These are phyloP conservation scores for Neodiprion lecontei DNA, from an alignment of 1,140 invertebrate species.

Conservation along the genomic window DNA sequence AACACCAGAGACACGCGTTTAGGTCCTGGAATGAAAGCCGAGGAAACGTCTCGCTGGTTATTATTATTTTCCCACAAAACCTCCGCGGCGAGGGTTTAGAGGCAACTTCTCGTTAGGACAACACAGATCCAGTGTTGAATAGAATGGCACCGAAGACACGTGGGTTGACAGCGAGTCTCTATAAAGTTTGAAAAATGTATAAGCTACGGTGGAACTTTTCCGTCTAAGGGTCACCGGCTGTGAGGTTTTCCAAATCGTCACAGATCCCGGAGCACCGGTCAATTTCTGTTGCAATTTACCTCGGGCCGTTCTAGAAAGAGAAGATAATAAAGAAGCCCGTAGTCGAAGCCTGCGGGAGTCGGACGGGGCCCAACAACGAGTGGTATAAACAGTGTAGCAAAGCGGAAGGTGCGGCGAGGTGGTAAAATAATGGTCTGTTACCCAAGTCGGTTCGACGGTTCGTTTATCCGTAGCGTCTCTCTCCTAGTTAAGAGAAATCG, in stretches of 20 bases:
- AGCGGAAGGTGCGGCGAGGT: not conserved
- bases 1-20: not conserved
- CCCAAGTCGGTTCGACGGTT: not conserved
- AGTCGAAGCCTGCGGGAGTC: not conserved
- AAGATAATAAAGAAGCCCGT: not conserved
- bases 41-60: not conserved
- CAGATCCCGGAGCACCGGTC: not conserved
- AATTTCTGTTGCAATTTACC: too few relatives aligned
- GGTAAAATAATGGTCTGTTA: not conserved
- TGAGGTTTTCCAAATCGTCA: not conserved
- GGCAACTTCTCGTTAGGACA: not conserved
- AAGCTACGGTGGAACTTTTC: not conserved
- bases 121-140: not conserved
- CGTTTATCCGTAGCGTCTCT: not conserved
- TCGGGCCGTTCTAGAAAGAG: not conserved
- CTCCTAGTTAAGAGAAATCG: slow-evolving; percentile 29
- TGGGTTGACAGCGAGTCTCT: not conserved
- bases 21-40: not conserved
- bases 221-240: not conserved
- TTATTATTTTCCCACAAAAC: not conserved
- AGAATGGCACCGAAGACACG: not conserved
- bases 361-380: not conserved
- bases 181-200: not conserved
- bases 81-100: not conserved
- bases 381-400: slow-evolving; percentile 7